Evolutionary conservation across 2,797 vertebrate genomes (phyloP).

Genomic region (Catamblyrhynchus diadema): DNA sequence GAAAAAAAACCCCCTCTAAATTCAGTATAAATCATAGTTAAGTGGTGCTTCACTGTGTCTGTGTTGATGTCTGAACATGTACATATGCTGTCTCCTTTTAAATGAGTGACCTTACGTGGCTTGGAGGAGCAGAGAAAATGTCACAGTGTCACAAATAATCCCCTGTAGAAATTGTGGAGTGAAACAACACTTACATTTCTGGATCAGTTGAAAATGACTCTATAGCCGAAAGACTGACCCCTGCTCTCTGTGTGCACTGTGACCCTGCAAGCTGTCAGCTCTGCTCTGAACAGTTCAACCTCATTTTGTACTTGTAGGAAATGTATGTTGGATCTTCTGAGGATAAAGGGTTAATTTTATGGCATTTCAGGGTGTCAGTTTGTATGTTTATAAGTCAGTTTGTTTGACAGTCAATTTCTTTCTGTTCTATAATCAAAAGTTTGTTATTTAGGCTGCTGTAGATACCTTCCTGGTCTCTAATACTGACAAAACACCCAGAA

Average conservation of each 20-base stretch:
- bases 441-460: not conserved
- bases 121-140: not conserved
- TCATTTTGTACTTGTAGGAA: constrained; percentile 21
- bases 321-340: constrained; percentile 24
- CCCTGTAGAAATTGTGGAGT: not conserved
- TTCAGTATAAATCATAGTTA: not conserved
- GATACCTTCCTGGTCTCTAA: not conserved
- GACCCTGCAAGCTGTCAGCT: not conserved
- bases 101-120: not conserved
- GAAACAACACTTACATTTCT: not conserved
- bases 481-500: not conserved
- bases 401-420: not conserved
- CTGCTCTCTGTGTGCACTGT: rapidly evolving
- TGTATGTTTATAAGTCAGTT: not conserved
- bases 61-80: not conserved
- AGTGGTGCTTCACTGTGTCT: not conserved
- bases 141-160: not conserved
- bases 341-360: constrained; percentile 23
- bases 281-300: not conserved
- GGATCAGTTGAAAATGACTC: not conserved
- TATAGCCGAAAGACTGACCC: not conserved
- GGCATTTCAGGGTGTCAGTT: not conserved
- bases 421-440: not conserved
- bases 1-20: not conserved
- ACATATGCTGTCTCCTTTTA: rapidly evolving